Percentiles rank a stretch among this genome's conserved stretches.
Evolutionary conservation across 2,113 vertebrate genomes (phyloP).

Genomic region (Pelvicachromis taeniatus): DNA sequence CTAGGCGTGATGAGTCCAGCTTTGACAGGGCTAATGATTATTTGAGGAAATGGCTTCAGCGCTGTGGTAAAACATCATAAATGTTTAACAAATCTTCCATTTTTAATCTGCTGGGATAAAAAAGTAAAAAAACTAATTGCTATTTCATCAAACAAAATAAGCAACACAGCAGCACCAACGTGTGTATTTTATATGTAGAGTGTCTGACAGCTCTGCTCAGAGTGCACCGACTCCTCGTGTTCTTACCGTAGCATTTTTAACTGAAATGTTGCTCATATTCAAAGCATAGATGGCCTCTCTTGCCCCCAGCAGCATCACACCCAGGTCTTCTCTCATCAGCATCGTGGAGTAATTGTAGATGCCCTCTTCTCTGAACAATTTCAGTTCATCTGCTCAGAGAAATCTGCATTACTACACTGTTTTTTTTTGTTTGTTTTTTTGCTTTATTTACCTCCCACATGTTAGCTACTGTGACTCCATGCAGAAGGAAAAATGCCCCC

Average conservation of each 20-base stretch:
- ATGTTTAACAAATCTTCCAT: not conserved
- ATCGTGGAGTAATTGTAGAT: conserved; percentile 73
- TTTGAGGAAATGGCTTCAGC: not conserved
- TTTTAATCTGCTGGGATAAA: not conserved
- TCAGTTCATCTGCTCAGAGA: conserved; percentile 46
- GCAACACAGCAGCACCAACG: not conserved
- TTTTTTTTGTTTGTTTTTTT: too few relatives aligned
- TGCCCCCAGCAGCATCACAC: conserved; percentile 72
- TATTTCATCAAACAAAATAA: not conserved
- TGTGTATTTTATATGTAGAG: not conserved
- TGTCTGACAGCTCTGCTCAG: not conserved
- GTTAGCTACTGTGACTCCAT: not conserved
- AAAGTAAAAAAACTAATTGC: not conserved
- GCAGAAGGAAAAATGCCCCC: not conserved
- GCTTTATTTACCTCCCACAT: not conserved
- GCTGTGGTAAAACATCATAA: not conserved
- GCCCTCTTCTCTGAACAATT: conserved; percentile 60
- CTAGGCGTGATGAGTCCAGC: not conserved
- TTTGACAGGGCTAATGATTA: not conserved
- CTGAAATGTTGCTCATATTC: conserved; percentile 67
- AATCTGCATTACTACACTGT: not conserved
- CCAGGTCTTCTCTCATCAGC: conserved; percentile 68
- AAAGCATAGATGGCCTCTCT: conserved; percentile 74
- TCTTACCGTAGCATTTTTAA: conserved; percentile 60
- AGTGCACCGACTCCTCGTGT: not conserved